Conservation (phyloP, 2,797 vertebrate species). For the Taenioides sp. region DNA sequence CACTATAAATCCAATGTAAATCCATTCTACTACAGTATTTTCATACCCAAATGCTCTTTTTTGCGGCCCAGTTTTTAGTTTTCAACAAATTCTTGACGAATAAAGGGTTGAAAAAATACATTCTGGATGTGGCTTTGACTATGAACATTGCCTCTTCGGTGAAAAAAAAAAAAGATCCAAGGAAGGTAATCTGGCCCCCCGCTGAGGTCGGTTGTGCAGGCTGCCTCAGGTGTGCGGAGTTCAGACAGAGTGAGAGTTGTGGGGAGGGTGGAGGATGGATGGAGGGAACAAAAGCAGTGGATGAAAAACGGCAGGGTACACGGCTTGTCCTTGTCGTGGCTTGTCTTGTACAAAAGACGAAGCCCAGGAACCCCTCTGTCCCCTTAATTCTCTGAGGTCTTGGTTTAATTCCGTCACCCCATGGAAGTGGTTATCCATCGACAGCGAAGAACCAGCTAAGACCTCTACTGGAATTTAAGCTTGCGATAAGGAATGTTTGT, state of each 20-base stretch:
- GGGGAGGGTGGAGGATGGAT: slow-evolving; percentile 9
- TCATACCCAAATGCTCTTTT: neutral
- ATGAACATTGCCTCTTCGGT: slow-evolving; percentile 21
- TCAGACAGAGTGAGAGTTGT: slow-evolving; percentile 16
- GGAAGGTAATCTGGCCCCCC: slow-evolving; percentile 28
- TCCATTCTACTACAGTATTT: slow-evolving; percentile 15
- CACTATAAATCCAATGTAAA: slow-evolving; percentile 3
- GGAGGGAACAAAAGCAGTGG: slow-evolving; percentile 15
- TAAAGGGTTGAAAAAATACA: slow-evolving; percentile 8
- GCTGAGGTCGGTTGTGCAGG: slow-evolving; percentile 29
- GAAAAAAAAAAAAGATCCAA: slow-evolving; percentile 13
- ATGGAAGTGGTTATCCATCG: neutral
- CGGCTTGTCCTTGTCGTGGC: slow-evolving; percentile 12
- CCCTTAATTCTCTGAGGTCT: slow-evolving; percentile 1
- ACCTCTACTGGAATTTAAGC: neutral
- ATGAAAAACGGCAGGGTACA: slow-evolving; percentile 19
- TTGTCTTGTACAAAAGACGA: neutral
- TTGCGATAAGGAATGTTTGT: neutral
- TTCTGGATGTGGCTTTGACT: neutral
- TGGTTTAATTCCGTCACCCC: slow-evolving; percentile 1
- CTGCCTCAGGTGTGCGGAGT: slow-evolving; percentile 30
- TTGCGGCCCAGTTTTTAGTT: neutral
- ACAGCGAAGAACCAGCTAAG: neutral
- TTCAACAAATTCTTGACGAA: neutral
- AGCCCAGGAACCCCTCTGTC: neutral